A percentile compares a stretch with the other conserved stretches of the same genome.
These are phyloP conservation scores for Schizothorax lantsangensis DNA, from an alignment of 2,797 vertebrate species.

Conservation along the genomic window DNA sequence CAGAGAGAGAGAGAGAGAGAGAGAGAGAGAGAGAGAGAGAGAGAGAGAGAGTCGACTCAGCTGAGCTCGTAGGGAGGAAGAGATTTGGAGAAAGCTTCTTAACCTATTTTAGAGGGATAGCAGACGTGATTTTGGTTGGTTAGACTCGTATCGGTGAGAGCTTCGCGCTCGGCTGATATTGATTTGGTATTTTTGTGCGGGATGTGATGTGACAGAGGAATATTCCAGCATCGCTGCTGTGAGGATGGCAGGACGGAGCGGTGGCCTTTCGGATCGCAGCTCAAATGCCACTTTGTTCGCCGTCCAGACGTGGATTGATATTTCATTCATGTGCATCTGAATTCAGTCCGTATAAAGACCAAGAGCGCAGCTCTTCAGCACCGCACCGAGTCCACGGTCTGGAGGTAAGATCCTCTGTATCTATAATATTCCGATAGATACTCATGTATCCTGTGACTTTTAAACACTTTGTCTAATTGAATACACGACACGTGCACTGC, in stretches of 20 bases:
- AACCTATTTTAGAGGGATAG: conserved; percentile 9
- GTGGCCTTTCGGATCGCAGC: conserved; percentile 51
- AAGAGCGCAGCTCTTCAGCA: neutral
- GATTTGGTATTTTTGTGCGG: neutral
- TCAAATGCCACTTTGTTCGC: conserved; percentile 49
- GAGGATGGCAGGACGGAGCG: conserved; percentile 50
- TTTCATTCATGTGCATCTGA: conserved; percentile 30
- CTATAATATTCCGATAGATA: neutral
- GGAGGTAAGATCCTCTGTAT: conserved; percentile 13
- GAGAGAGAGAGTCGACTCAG: conserved; percentile 46
- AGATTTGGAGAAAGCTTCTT: conserved; percentile 28
- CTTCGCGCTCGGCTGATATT: neutral
- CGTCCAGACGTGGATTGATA: conserved; percentile 41
- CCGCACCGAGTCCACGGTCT: conserved; percentile 3
- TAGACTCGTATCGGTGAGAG: neutral
- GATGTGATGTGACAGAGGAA: conserved; percentile 35
- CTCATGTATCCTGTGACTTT: conserved; percentile 14
- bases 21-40: conserved; percentile 17
- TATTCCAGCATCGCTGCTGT: conserved; percentile 31
- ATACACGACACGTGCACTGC: conserved; percentile 24
- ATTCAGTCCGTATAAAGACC: conserved; percentile 2
- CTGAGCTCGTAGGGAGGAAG: conserved; percentile 35
- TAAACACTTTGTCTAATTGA: conserved; percentile 30
- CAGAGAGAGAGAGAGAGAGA: conserved; percentile 33
- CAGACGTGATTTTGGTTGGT: neutral